A percentile compares a stretch with the other conserved stretches of the same genome.
These are phyloP conservation scores for Myotis myotis DNA, from an alignment of 2,797 vertebrate genomes.

Conservation along the genomic window DNA sequence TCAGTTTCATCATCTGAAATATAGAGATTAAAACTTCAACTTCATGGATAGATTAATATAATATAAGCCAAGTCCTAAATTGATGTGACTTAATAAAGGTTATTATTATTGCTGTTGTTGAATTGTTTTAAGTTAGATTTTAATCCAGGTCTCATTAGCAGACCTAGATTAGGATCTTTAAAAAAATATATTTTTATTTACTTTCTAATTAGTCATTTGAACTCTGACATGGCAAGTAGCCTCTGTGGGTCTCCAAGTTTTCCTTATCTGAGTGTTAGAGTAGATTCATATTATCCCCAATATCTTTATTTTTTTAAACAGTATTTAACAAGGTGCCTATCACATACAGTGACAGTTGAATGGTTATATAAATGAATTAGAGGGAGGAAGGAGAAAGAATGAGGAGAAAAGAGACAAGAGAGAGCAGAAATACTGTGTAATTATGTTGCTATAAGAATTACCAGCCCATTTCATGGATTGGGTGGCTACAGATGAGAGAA, in stretches of 20 bases:
- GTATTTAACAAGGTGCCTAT: not conserved
- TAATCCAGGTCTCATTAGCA: not conserved
- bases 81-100: not conserved
- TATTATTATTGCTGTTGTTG: not conserved
- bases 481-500: not conserved
- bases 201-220: not conserved
- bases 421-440: not conserved
- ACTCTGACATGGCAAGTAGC: not conserved
- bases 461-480: not conserved
- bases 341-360: not conserved
- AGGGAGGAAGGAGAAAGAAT: not conserved
- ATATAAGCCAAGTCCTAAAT: not conserved
- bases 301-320: not conserved
- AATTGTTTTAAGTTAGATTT: not conserved
- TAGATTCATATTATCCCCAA: not conserved
- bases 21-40: not conserved
- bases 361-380: not conserved
- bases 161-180: too few relatives aligned
- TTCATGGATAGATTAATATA: not conserved
- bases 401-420: not conserved
- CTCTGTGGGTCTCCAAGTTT: not conserved
- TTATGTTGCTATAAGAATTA: not conserved
- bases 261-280: not conserved
- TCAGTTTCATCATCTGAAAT: not conserved
- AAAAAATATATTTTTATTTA: not conserved